phyloP scores from a whole-genome alignment of 1,140 invertebrate genomes.

The Pectinophora gossypiella region DNA sequence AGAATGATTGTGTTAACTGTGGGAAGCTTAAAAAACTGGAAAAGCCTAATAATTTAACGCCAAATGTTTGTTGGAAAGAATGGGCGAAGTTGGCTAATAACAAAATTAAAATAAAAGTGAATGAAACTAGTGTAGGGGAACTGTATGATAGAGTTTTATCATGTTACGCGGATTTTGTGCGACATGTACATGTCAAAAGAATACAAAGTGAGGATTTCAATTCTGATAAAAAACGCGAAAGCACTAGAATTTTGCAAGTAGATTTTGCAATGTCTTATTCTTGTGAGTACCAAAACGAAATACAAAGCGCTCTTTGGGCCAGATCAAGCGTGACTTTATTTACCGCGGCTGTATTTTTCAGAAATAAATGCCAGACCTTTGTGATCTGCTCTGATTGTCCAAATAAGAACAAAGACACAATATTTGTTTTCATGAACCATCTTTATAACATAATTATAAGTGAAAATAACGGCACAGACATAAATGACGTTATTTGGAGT shows the following conservation, averaged over 20 bases:
- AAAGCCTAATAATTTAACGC: neutral
- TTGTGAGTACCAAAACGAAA: slow-evolving; percentile 10
- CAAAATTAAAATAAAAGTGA: neutral
- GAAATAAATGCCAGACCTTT: neutral
- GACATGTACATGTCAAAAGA: slow-evolving; percentile 4
- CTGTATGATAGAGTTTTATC: neutral
- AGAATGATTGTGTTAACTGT: neutral
- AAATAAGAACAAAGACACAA: slow-evolving; percentile 1
- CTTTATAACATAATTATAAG: neutral
- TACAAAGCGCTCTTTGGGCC: slow-evolving; percentile 1
- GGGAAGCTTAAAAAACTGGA: neutral
- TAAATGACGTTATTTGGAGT: slow-evolving; percentile 7
- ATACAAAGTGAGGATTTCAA: slow-evolving; percentile 2
- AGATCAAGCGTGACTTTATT: slow-evolving; percentile 5
- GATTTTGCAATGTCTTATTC: slow-evolving; percentile 8
- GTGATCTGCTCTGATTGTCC: slow-evolving; percentile 5
- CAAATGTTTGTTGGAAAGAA: neutral
- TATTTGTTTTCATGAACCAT: slow-evolving; percentile 2
- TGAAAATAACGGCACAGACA: neutral
- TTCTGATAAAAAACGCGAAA: neutral
- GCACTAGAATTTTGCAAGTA: slow-evolving; percentile 1
- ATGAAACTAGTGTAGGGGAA: neutral
- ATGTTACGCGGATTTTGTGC: neutral
- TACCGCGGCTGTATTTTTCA: slow-evolving; percentile 3
- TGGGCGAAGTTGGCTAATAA: neutral